Conservation (phyloP, 1,140 invertebrate species). For the Drosophila melanica region DNA sequence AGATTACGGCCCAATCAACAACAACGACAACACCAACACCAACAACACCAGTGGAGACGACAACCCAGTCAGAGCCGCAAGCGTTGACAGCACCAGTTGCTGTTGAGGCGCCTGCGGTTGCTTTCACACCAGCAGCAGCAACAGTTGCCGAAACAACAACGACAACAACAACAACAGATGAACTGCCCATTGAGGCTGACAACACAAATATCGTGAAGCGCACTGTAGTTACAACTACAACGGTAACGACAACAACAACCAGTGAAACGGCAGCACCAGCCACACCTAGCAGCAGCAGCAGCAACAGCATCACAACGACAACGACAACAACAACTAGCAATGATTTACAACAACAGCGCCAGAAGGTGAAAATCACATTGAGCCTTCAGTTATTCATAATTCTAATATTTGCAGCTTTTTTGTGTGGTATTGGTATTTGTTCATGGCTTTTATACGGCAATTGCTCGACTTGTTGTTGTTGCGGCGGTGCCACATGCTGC, state of each 20-base stretch:
- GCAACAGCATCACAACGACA: slow-evolving; percentile 61
- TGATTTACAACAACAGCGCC: slow-evolving; percentile 66
- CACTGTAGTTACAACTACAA: slow-evolving; percentile 49
- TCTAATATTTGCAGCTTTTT: slow-evolving; percentile 83
- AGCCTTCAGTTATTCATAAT: slow-evolving; percentile 82
- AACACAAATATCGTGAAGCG: slow-evolving; percentile 40
- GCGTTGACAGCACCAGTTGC: slow-evolving; percentile 7
- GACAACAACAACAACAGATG: slow-evolving; percentile 26
- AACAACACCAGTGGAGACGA: slow-evolving; percentile 44
- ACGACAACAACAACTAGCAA: slow-evolving; percentile 65
- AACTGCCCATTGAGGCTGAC: slow-evolving; percentile 9
- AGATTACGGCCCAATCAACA: slow-evolving; percentile 42
- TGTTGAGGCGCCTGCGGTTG: slow-evolving; percentile 25
- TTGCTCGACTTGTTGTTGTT: slow-evolving; percentile 60
- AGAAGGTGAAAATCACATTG: slow-evolving; percentile 84
- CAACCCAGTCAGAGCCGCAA: slow-evolving; percentile 24
- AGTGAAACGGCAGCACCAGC: slow-evolving; percentile 41
- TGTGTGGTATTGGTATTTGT: slow-evolving; percentile 84
- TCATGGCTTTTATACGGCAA: slow-evolving; percentile 81
- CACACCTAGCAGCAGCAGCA: slow-evolving; percentile 45
- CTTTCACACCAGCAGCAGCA: slow-evolving; percentile 24
- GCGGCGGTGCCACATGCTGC: slow-evolving; percentile 45
- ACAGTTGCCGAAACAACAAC: slow-evolving; percentile 42
- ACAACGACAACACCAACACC: slow-evolving; percentile 25
- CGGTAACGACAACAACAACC: slow-evolving; percentile 63